Evolutionary conservation across 2,797 vertebrate genomes (phyloP).

Genomic region (Heteromormyrus szaboi): DNA sequence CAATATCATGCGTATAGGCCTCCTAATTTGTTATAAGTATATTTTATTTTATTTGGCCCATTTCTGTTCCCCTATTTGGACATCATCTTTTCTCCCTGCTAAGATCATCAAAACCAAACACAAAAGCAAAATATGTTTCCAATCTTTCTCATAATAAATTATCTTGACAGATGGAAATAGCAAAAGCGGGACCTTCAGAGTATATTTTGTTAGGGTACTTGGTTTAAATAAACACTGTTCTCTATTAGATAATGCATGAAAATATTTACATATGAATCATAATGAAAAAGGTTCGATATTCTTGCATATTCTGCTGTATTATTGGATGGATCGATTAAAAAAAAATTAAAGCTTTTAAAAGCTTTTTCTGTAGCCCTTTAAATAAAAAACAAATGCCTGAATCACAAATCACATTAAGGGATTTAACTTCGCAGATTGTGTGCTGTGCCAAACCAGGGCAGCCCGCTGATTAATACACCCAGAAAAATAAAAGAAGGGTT

Average conservation of each 20-base stretch:
- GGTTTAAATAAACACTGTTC: not conserved
- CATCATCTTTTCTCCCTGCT: not conserved
- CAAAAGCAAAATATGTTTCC: not conserved
- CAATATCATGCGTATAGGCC: not conserved
- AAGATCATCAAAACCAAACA: conserved; percentile 3
- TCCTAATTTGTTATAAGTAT: conserved; percentile 2
- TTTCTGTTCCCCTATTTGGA: not conserved
- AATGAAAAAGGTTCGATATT: not conserved
- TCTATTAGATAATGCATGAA: not conserved
- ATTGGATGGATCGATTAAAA: not conserved
- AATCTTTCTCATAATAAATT: not conserved
- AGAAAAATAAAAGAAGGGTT: not conserved
- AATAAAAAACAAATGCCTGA: not conserved
- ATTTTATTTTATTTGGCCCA: not conserved
- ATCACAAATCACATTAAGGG: not conserved
- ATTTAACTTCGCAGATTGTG: not conserved
- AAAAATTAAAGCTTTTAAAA: not conserved
- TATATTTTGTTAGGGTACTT: not conserved
- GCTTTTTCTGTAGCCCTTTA: not conserved
- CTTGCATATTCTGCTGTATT: not conserved
- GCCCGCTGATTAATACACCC: not conserved
- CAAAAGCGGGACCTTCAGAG: not conserved
- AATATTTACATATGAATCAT: conserved; percentile 4
- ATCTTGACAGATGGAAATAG: not conserved
- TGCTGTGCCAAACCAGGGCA: not conserved